Evolutionary conservation across 1,140 invertebrate species (phyloP).

Genomic region (Hormaphis cornu): DNA sequence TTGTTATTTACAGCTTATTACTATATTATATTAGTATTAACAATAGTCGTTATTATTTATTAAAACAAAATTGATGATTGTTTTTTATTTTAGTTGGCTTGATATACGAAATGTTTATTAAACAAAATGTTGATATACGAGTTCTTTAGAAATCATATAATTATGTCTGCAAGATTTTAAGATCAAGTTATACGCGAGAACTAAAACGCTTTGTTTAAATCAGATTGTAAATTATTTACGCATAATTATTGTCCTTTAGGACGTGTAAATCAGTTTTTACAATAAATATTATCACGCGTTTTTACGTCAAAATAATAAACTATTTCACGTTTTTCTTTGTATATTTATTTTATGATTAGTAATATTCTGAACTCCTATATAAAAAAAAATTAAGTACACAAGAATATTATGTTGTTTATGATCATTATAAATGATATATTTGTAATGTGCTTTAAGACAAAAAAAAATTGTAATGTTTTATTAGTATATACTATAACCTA

Average conservation of each 20-base stretch:
- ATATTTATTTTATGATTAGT: slow-evolving; percentile 23
- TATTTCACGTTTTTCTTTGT: slow-evolving; percentile 7
- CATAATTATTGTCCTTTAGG: slow-evolving; percentile 24
- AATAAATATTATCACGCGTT: background rate
- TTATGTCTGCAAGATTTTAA: background rate
- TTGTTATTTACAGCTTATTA: slow-evolving; percentile 26
- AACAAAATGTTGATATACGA: slow-evolving; percentile 21
- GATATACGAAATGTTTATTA: slow-evolving; percentile 13
- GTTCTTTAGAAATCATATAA: slow-evolving; percentile 3
- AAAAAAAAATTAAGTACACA: slow-evolving; percentile 13
- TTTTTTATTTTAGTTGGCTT: slow-evolving; percentile 25
- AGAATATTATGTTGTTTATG: slow-evolving; percentile 14
- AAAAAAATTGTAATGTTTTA: slow-evolving; percentile 29
- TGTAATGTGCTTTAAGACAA: slow-evolving; percentile 24
- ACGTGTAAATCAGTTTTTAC: slow-evolving; percentile 16
- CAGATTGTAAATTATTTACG: slow-evolving; percentile 14
- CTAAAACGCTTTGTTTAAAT: slow-evolving; percentile 21
- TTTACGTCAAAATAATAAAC: background rate
- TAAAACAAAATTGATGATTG: slow-evolving; percentile 1
- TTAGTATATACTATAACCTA: slow-evolving; percentile 26
- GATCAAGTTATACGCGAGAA: slow-evolving; percentile 4
- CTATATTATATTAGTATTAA: slow-evolving; percentile 26
- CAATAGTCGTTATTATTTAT: too few species aligned
- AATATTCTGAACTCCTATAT: slow-evolving; percentile 2
- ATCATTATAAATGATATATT: slow-evolving; percentile 18